Percentiles rank a stretch among this genome's conserved stretches.
phyloP scores from a whole-genome alignment of 2,888 invertebrate species.

The Oscheius sp. region DNA sequence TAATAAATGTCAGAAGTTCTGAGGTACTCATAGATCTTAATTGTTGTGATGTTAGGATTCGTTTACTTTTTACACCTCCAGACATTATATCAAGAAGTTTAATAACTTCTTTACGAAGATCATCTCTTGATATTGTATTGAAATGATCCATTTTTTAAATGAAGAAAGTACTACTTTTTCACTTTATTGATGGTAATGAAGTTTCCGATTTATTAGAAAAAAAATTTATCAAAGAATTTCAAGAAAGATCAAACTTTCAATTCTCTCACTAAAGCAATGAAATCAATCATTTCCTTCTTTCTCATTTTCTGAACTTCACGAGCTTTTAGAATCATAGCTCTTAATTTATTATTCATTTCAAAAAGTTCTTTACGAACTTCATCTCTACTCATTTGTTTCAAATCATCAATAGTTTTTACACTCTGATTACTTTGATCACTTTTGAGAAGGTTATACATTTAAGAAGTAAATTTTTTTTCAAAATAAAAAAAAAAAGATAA shows the following conservation, averaged over 20 bases:
- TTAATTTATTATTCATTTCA: neutral
- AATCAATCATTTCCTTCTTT: too few species aligned
- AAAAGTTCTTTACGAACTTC: too few species aligned
- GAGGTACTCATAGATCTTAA: conserved; percentile 35
- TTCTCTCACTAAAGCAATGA: too few species aligned
- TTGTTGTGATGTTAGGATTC: too few species aligned
- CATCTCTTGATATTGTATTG: too few species aligned
- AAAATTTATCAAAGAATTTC: neutral
- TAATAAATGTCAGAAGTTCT: conserved; percentile 29
- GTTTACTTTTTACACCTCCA: too few species aligned
- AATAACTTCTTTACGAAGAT: too few species aligned
- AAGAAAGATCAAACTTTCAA: too few species aligned
- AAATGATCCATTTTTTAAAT: conserved; percentile 34
- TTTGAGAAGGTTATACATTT: too few species aligned
- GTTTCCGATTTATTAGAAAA: neutral
- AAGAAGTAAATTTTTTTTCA: too few species aligned
- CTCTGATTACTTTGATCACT: neutral
- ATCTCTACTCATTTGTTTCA: neutral
- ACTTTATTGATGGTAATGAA: neutral
- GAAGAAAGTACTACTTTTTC: neutral
- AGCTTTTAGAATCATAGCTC: neutral
- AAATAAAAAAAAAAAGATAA: too few species aligned
- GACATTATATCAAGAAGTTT: too few species aligned
- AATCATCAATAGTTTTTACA: neutral
- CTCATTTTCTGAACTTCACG: neutral